Conservation (phyloP, 2,797 vertebrate genomes). For the Yasuhikotakia modesta region DNA sequence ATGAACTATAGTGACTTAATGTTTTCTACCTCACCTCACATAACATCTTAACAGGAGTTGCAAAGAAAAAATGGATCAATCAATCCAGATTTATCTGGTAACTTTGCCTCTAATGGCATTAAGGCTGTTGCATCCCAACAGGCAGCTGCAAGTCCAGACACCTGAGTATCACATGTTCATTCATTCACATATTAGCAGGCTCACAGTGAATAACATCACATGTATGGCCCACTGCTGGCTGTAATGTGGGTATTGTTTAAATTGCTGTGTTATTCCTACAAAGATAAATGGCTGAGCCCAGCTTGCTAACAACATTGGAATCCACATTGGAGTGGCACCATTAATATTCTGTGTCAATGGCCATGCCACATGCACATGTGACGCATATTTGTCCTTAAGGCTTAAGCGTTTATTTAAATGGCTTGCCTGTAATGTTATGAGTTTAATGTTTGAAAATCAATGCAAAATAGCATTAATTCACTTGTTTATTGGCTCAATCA, state of each 20-base stretch:
- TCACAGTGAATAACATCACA: neutral
- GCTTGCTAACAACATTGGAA: neutral
- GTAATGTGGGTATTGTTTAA: neutral
- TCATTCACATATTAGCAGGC: conserved; percentile 9
- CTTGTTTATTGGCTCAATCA: neutral
- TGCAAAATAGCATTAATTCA: neutral
- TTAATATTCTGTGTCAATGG: neutral
- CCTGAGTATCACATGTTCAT: conserved; percentile 24
- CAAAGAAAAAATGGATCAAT: too few species aligned
- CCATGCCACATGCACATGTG: neutral
- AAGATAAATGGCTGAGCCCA: neutral
- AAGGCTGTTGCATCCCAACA: neutral
- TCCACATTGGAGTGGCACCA: neutral
- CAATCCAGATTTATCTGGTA: too few species aligned
- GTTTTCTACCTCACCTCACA: too few species aligned
- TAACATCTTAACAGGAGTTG: too few species aligned
- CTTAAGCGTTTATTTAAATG: neutral
- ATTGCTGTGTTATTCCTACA: neutral
- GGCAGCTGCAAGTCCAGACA: neutral
- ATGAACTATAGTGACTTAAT: too few species aligned
- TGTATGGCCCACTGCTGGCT: neutral
- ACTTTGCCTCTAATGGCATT: neutral
- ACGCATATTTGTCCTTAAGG: neutral
- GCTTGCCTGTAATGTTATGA: neutral
- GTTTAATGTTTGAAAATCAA: neutral